A percentile compares a stretch with the other conserved stretches of the same genome.
These are phyloP conservation scores for Agonopterix heracliana DNA, from an alignment of 2,888 invertebrate species.

Conservation along the genomic window DNA sequence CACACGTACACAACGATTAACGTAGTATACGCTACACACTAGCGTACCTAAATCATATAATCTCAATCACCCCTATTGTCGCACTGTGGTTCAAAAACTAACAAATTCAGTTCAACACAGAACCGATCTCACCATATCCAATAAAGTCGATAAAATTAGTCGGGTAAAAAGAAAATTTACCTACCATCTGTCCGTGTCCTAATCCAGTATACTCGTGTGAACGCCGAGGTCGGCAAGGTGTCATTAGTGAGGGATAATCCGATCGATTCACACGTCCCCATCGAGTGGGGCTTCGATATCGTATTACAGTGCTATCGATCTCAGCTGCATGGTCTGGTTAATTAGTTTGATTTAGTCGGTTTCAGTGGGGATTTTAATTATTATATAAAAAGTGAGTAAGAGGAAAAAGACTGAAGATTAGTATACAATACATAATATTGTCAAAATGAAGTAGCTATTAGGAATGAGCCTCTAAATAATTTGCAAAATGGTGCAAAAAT, in stretches of 20 bases:
- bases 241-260: conserved; percentile 39
- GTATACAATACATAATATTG: too few species aligned
- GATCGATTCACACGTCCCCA: conserved; percentile 29
- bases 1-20: too few species aligned
- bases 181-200: conserved; percentile 6
- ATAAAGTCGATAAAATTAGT: conserved; percentile 1
- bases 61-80: too few species aligned
- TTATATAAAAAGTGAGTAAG: too few species aligned
- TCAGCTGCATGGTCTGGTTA: conserved; percentile 3
- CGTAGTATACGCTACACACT: too few species aligned
- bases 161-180: conserved; percentile 1
- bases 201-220: conserved; percentile 22
- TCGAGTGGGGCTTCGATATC: conserved; percentile 32
- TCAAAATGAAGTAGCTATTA: too few species aligned
- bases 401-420: too few species aligned
- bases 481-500: too few species aligned
- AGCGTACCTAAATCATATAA: too few species aligned
- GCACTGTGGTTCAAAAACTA: too few species aligned
- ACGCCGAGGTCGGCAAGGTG: conserved; percentile 22
- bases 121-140: conserved; percentile 2
- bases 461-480: too few species aligned
- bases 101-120: not conserved
- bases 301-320: conserved; percentile 27
- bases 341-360: not conserved
- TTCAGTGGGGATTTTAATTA: too few species aligned